Base-by-base conservation (phyloP, 2,888 invertebrate genomes). In the Baronia brevicornis region DNA sequence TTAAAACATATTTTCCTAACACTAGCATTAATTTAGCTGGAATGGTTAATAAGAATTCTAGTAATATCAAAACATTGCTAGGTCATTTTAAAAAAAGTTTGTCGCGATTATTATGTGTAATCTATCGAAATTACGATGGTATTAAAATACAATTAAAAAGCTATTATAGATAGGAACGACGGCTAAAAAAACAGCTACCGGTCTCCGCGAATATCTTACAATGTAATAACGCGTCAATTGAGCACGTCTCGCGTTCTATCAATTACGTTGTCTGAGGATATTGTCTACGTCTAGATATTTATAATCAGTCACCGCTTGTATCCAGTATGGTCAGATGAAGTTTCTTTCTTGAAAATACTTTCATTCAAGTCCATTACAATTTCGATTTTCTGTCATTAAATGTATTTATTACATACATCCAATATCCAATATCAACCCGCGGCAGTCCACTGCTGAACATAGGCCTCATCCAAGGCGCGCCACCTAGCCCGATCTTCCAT, bases 81-180 rank as follows among this genome's bases (percentile, higher is more conserved):
- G n/a, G n/a, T n/a, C n/a, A n/a, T n/a, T n/a, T n/a, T n/a, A n/a
- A n/a, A n/a, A n/a, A n/a, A n/a, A n/a, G n/a, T n/a, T n/a, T n/a
- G n/a, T n/a, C n/a, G n/a, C n/a, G n/a, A n/a, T n/a, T n/a, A n/a
- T 27, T 17, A 22, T 17, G 21, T 17, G 10, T 26, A 20, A 20
- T 25, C 18, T 19, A n/a, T 9, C 22, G n/a, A 2, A 4, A 10
- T 4, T 12, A 8, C 10, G 7, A 12, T 14, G 11, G 15, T 21
- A 32, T 18, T n/a, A 33, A 28, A 54, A 59, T 50, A 47, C 56
- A 48, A 62, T 65, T 64, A 64, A 52, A 60, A 56, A 46, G 39
- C 35, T 54, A 57, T 65, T 54, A 60, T 54, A 46, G 48, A 55
- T 54, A 39, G 37, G 44, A 39, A 46, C 45, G 51, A 44, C 44